A percentile compares a stretch with the other conserved stretches of the same genome.
phyloP scores from a whole-genome alignment of 2,113 vertebrate genomes.

The Malurus cyaneus region DNA sequence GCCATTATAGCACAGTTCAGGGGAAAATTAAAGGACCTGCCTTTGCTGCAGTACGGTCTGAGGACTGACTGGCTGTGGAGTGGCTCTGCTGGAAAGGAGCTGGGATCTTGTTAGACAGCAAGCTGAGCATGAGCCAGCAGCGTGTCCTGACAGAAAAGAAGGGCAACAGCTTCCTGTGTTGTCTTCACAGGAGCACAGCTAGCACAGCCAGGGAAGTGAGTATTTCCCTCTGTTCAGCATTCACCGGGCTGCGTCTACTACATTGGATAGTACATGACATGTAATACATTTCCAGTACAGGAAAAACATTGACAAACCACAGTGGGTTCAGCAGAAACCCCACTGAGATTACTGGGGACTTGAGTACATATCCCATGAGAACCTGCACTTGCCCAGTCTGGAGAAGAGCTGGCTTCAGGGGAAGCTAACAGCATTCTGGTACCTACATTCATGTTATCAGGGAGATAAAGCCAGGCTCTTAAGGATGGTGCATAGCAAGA shows the following conservation, averaged over 20 bases:
- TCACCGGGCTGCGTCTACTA: not conserved
- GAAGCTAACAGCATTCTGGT: not conserved
- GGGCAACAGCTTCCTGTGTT: not conserved
- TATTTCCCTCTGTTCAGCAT: not conserved
- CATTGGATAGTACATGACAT: not conserved
- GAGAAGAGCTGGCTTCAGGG: not conserved
- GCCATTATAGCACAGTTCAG: not conserved
- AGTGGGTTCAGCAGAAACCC: not conserved
- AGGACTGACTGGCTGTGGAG: not conserved
- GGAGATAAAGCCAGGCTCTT: not conserved
- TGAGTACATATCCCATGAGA: not conserved
- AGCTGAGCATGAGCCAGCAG: not conserved
- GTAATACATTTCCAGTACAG: not conserved
- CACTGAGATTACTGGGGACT: not conserved
- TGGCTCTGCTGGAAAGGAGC: not conserved
- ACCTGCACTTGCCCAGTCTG: not conserved
- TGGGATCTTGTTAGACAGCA: not conserved
- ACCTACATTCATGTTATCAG: not conserved
- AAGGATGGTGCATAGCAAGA: not conserved
- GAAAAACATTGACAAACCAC: not conserved
- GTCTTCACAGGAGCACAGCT: not conserved
- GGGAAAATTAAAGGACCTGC: not conserved
- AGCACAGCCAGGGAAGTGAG: not conserved
- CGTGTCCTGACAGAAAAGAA: not conserved
- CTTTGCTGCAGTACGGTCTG: not conserved